Percentiles rank a stretch among this genome's conserved stretches.
phyloP scores from a whole-genome alignment of 2,888 invertebrate genomes.

The Nowickia ferox region DNA sequence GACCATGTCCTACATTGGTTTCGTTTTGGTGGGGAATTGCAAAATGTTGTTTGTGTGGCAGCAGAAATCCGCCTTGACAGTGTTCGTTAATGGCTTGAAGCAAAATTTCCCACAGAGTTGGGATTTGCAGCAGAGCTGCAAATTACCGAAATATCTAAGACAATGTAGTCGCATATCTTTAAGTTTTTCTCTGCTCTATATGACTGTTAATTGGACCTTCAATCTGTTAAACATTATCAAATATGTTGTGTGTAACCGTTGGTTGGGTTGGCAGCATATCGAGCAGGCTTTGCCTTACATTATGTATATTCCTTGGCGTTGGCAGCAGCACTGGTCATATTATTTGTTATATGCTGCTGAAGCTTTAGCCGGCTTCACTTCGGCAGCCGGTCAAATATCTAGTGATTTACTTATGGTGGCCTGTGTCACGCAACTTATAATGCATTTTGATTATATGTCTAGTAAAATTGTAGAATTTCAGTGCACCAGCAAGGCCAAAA shows the following conservation, averaged over 20 bases:
- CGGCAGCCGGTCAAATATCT: slow-evolving; percentile 78
- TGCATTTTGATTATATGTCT: slow-evolving; percentile 78
- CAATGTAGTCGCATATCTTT: slow-evolving; percentile 71
- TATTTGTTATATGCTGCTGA: slow-evolving; percentile 75
- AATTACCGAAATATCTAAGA: slow-evolving; percentile 62
- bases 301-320: slow-evolving; percentile 76
- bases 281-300: slow-evolving; percentile 76
- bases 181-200: slow-evolving; percentile 77
- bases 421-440: slow-evolving; percentile 77
- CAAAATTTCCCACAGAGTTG: slow-evolving; percentile 39
- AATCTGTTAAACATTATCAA: slow-evolving; percentile 77
- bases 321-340: slow-evolving; percentile 75
- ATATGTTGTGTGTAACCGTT: slow-evolving; percentile 74
- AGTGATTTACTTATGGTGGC: slow-evolving; percentile 79
- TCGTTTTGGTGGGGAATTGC: slow-evolving; percentile 75
- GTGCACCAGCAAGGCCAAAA: background rate
- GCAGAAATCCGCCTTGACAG: slow-evolving; percentile 73
- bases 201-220: slow-evolving; percentile 79
- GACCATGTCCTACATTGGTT: slow-evolving; percentile 78
- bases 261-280: slow-evolving; percentile 55
- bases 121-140: slow-evolving; percentile 48
- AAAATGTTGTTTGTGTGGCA: slow-evolving; percentile 74
- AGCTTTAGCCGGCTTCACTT: slow-evolving; percentile 76
- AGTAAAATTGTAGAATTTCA: background rate
- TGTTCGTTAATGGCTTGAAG: slow-evolving; percentile 39